These are phyloP conservation scores for Lapara coniferarum DNA, from an alignment of 2,888 invertebrate species.

Conservation along the genomic window DNA sequence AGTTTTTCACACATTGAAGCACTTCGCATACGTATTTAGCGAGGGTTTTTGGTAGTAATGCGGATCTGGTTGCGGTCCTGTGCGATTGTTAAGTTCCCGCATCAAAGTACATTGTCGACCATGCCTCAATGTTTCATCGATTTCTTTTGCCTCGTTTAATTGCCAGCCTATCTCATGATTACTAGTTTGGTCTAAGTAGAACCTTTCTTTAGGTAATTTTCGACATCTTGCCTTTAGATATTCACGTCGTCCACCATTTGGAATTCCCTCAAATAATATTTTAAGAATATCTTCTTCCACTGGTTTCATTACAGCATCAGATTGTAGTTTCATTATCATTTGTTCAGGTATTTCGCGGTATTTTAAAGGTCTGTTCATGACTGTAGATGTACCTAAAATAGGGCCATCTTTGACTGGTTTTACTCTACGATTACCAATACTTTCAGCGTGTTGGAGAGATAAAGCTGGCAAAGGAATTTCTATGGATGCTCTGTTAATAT, in stretches of 20 bases:
- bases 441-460: constrained; percentile 26
- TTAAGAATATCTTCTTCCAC: constrained; percentile 29
- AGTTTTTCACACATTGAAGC: constrained; percentile 15
- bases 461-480: constrained; percentile 29
- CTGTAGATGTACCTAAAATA: neutral
- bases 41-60: constrained; percentile 34
- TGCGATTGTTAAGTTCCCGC: constrained; percentile 34
- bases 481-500: constrained; percentile 27
- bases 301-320: constrained; percentile 33
- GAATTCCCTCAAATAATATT: constrained; percentile 30
- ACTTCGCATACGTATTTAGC: constrained; percentile 30
- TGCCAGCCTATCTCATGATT: constrained; percentile 42
- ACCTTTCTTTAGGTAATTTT: constrained; percentile 42
- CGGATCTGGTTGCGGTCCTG: constrained; percentile 46
- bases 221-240: constrained; percentile 41
- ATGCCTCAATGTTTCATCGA: constrained; percentile 25
- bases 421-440: constrained; percentile 30
- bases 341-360: neutral
- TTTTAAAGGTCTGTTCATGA: neutral
- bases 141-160: constrained; percentile 35
- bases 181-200: constrained; percentile 42
- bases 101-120: constrained; percentile 31
- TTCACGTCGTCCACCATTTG: constrained; percentile 33
- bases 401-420: constrained; percentile 28
- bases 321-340: constrained; percentile 14